phyloP scores from a whole-genome alignment of 2,797 vertebrate genomes.

The Coregonus suidteri region DNA sequence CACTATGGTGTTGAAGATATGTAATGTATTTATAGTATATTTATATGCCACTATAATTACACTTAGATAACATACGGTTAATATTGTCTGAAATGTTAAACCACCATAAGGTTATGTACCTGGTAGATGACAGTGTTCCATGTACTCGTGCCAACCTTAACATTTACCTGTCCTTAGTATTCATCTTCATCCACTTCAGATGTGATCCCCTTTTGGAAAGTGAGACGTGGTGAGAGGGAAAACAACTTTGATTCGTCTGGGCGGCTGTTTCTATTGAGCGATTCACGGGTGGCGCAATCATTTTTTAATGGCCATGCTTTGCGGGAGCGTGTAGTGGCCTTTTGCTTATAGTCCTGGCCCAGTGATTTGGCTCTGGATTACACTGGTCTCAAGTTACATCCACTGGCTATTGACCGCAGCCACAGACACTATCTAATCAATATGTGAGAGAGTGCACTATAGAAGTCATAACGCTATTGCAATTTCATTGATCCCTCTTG shows the following conservation, averaged over 20 bases:
- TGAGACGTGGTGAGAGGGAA: conserved; percentile 18
- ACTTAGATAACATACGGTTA: too few species aligned
- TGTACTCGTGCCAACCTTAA: neutral
- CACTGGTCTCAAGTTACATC: conserved; percentile 59
- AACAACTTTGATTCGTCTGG: conserved; percentile 50
- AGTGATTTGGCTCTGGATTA: conserved; percentile 45
- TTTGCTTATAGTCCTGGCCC: conserved; percentile 35
- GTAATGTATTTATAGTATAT: too few species aligned
- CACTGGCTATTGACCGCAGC: conserved; percentile 69
- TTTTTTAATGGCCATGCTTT: conserved; percentile 54
- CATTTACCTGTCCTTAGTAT: neutral
- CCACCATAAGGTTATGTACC: too few species aligned
- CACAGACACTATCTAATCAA: conserved; percentile 68
- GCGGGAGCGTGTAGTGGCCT: conserved; percentile 47
- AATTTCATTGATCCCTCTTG: conserved; percentile 68
- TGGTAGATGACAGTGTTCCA: too few species aligned
- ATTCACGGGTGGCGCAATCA: conserved; percentile 59
- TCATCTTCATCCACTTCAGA: neutral
- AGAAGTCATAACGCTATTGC: conserved; percentile 45
- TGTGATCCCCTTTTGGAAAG: conserved; percentile 16
- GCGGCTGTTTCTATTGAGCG: conserved; percentile 54
- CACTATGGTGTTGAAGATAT: too few species aligned
- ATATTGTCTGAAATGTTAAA: too few species aligned
- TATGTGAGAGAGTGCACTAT: conserved; percentile 54
- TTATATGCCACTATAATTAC: too few species aligned